These are phyloP conservation scores for Carlito syrichta DNA, from an alignment of 2,113 vertebrate species.

Conservation along the genomic window DNA sequence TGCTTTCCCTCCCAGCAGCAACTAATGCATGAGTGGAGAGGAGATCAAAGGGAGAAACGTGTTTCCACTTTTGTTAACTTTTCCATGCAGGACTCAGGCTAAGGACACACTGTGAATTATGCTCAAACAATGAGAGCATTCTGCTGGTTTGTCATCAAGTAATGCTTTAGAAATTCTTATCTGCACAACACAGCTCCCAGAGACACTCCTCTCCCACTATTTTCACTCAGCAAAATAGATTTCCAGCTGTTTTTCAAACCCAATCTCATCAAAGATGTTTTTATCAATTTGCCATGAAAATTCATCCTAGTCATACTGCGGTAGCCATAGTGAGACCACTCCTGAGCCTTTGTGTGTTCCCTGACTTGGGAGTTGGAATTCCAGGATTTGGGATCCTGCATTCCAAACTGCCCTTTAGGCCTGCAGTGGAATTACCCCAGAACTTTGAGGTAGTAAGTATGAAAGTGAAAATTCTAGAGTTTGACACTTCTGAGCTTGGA, in stretches of 20 bases:
- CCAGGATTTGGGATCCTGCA: no score
- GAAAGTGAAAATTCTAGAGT: background rate
- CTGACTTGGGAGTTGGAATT: background rate
- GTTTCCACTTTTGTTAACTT: background rate
- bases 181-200: background rate
- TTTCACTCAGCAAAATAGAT: background rate
- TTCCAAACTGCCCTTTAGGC: background rate
- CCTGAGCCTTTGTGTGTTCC: rapidly evolving
- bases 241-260: background rate
- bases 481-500: background rate
- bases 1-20: background rate
- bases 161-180: background rate
- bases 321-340: background rate
- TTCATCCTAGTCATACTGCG: background rate
- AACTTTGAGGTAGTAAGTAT: background rate
- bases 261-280: background rate
- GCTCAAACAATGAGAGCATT: background rate
- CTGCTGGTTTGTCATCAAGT: background rate
- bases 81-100: background rate
- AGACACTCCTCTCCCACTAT: background rate
- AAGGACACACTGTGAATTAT: background rate
- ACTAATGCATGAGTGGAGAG: background rate
- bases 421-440: background rate
- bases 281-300: background rate
- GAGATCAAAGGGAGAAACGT: background rate